Percentiles rank a stretch among this genome's conserved stretches.
Conservation (phyloP, 2,888 invertebrate genomes). For the Venustoraphidia nigricollis region DNA sequence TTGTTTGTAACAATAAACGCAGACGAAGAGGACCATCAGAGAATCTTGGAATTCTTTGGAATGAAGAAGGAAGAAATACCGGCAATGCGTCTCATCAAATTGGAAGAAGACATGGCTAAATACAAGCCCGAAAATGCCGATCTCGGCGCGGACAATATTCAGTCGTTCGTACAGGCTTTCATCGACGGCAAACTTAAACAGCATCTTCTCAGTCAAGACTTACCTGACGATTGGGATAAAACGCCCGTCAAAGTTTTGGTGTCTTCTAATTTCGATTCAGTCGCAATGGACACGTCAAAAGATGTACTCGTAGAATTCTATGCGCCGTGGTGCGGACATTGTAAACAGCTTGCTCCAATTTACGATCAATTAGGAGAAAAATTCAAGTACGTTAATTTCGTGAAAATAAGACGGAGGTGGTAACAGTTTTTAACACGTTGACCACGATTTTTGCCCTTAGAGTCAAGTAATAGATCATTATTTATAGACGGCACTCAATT, state of each 20-base stretch:
- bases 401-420: too few species aligned
- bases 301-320: conserved; percentile 97
- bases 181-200: conserved; percentile 87
- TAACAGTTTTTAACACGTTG: too few species aligned
- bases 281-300: conserved; percentile 75
- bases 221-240: conserved; percentile 96
- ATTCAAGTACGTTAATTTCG: conserved; percentile 47
- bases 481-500: too few species aligned
- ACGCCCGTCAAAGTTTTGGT: conserved; percentile 86
- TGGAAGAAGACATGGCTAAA: conserved; percentile 96
- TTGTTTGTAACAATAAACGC: conserved; percentile 92
- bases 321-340: conserved; percentile 98
- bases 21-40: conserved; percentile 87
- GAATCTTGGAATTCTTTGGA: conserved; percentile 99
- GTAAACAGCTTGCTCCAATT: conserved; percentile 93
- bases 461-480: too few species aligned
- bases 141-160: conserved; percentile 48
- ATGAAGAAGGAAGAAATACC: conserved; percentile 90
- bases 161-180: conserved; percentile 76
- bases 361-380: conserved; percentile 93
- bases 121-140: conserved; percentile 79
- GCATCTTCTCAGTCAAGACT: conserved; percentile 83
- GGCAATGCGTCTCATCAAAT: conserved; percentile 76
- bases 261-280: conserved; percentile 87
- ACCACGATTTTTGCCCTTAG: too few species aligned